Conservation (phyloP, 2,888 invertebrate species). For the Fragum whitleyi region DNA sequence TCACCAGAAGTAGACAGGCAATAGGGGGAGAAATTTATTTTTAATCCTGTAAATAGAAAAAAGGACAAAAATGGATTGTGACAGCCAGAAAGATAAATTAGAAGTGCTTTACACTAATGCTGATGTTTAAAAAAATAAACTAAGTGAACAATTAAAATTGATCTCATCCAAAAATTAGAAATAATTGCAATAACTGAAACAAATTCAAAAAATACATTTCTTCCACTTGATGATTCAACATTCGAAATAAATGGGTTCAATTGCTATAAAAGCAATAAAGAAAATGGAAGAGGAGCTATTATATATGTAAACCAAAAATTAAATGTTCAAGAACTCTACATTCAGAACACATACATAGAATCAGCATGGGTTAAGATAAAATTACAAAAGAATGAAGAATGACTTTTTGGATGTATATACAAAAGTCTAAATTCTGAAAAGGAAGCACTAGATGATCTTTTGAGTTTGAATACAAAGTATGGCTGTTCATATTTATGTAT, state of each 20-base stretch:
- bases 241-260: no score
- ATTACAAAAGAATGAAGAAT: neutral
- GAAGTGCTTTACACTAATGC: neutral
- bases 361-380: neutral
- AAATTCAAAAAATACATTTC: no score
- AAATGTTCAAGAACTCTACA: neutral
- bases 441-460: no score
- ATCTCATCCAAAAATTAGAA: neutral
- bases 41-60: neutral
- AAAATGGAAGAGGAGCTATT: neutral
- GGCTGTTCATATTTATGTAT: no score
- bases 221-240: no score
- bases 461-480: no score
- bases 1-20: neutral
- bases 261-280: neutral
- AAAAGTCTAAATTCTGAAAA: neutral
- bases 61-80: no score
- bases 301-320: no score
- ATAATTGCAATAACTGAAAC: no score
- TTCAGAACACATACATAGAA: neutral
- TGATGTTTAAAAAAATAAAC: neutral
- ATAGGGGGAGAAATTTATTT: no score
- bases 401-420: neutral
- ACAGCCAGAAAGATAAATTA: neutral
- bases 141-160: neutral